phyloP scores from a whole-genome alignment of 2,888 invertebrate species.

The Kryphioiulus occultus region DNA sequence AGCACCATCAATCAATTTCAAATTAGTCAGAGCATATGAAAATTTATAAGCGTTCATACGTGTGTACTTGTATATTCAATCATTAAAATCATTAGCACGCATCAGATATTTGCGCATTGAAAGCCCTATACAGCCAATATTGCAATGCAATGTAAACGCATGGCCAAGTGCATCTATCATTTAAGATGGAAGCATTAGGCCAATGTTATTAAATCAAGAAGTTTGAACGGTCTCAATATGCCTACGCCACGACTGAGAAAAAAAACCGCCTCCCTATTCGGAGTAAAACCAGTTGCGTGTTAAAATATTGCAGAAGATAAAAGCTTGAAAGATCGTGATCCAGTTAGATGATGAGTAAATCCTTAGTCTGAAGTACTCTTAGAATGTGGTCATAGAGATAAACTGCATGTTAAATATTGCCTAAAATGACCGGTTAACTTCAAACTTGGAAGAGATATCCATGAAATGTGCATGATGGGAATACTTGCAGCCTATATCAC shows the following conservation, averaged over 20 bases:
- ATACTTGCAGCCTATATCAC: slow-evolving; percentile 15
- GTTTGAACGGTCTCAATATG: not conserved
- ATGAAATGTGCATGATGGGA: slow-evolving; percentile 39
- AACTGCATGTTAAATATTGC: slow-evolving; percentile 40
- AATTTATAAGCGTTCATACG: not conserved
- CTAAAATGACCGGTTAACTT: slow-evolving; percentile 40
- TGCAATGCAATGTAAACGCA: not conserved
- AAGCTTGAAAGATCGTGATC: slow-evolving; percentile 31
- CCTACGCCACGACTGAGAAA: not conserved
- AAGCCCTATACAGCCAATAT: not conserved
- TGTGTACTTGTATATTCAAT: not conserved
- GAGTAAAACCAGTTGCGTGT: not conserved
- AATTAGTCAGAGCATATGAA: slow-evolving; percentile 27
- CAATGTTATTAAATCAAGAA: not conserved
- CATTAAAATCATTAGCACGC: slow-evolving; percentile 14
- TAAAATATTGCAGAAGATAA: slow-evolving; percentile 20
- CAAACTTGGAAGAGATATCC: slow-evolving; percentile 27
- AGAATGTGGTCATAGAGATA: slow-evolving; percentile 17
- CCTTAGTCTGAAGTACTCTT: not conserved
- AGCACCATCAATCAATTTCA: not conserved
- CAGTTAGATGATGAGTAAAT: slow-evolving; percentile 24
- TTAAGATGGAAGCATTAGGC: not conserved
- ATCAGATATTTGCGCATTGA: not conserved
- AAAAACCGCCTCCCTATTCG: not conserved
- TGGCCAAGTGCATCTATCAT: not conserved